Base-by-base conservation (phyloP, 2,113 vertebrate genomes). In the Eurypyga helias region DNA sequence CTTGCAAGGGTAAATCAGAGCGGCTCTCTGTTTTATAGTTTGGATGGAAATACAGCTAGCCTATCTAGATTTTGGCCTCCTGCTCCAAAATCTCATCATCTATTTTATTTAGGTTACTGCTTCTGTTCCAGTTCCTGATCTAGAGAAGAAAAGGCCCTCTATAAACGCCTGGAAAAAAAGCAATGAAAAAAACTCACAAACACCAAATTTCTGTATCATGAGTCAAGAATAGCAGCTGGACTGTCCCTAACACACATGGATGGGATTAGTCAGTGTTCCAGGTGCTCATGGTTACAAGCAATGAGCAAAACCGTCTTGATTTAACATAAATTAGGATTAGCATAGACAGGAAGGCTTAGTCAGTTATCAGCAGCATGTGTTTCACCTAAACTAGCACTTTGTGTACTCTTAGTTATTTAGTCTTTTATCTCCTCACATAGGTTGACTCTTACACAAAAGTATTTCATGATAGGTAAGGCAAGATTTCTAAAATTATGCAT, bases 291-390 rank as follows among this genome's bases (percentile, higher is more conserved):
- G 82, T 60, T 67, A 89, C 57, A 86, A 93, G 77, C 62, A 87
- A 93, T 89, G 87, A 73, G 72, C 58, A 85, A 93, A 96, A 92
- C 46, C 54, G 52, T 60, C 66, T 92, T 90, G 0, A 76, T 85
- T 96, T 95, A 87, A 65, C 71, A 94, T 90, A 94, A 96, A 95
- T 76, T 62, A 89, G 84, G 90, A 97, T 96, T 95, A 91, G 73
- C 46, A 8, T 51, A 26, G 13, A 49, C 36, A 79, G 71, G 38
- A 88, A 86, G 57, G 48, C 77, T 92, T 95, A 96, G 84, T 80
- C 77, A 36, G 86, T 92, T 92, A 97, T 33, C 71, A 87, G 75
- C 78, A 93, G 58, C 1, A 0, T 60, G 70, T 17, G 29, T 84
- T 91, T 82, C 49, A 88, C 81, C 83, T 78, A 65, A 95, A 62